Conservation (phyloP, 1,140 invertebrate genomes). For the Drosophila ananassae region DNA sequence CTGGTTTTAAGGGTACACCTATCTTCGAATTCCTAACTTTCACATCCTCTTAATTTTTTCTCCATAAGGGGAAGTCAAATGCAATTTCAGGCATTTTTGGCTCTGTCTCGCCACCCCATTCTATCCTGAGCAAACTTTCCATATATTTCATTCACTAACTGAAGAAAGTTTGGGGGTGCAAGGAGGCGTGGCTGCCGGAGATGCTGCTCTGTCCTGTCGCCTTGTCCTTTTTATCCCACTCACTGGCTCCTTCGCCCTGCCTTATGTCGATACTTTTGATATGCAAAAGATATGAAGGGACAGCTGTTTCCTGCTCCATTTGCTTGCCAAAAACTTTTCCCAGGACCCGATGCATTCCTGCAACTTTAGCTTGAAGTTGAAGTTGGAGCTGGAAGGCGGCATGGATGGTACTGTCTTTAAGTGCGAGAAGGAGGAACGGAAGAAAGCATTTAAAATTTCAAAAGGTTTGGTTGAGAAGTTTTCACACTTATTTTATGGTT, state of each 20-base stretch:
- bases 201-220: slow-evolving; percentile 1
- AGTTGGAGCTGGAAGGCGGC: slow-evolving; percentile 21
- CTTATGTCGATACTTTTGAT: slow-evolving; percentile 76
- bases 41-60: slow-evolving; percentile 1
- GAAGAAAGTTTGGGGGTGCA: background rate
- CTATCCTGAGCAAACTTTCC: slow-evolving; percentile 62
- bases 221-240: slow-evolving; percentile 4
- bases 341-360: slow-evolving; percentile 65
- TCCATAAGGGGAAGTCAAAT: slow-evolving; percentile 40
- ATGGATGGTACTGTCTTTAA: slow-evolving; percentile 10
- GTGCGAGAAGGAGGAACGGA: slow-evolving; percentile 45
- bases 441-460: slow-evolving; percentile 59
- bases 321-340: slow-evolving; percentile 78
- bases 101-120: slow-evolving; percentile 29
- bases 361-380: slow-evolving; percentile 53
- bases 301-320: slow-evolving; percentile 81
- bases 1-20: background rate
- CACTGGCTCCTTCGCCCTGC: slow-evolving; percentile 3
- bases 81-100: slow-evolving; percentile 55
- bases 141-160: slow-evolving; percentile 68
- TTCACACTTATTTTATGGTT: slow-evolving; percentile 67
- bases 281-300: slow-evolving; percentile 82
- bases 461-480: slow-evolving; percentile 42
- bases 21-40: background rate
- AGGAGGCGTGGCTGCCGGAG: slow-evolving; percentile 8